phyloP scores from a whole-genome alignment of 1,140 invertebrate species.

The Gonatopus flavifemur region DNA sequence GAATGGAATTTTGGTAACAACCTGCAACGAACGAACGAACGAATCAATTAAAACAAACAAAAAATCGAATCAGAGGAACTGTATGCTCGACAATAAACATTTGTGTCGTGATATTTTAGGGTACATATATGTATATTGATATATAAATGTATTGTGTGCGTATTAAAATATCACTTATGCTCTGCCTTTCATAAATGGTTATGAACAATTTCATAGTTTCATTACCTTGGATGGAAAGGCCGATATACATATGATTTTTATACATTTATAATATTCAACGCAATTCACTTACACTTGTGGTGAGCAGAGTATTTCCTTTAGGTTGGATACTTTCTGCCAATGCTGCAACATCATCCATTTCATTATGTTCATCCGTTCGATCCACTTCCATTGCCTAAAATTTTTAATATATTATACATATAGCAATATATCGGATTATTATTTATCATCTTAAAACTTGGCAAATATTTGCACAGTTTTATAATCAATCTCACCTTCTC shows the following conservation, averaged over 20 bases:
- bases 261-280: constrained; percentile 2
- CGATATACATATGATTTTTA: too few relatives aligned
- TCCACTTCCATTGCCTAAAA: constrained; percentile 48
- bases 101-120: constrained; percentile 18
- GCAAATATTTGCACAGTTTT: neutral
- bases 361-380: constrained; percentile 65
- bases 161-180: constrained; percentile 28
- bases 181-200: constrained; percentile 52
- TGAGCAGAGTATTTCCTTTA: constrained; percentile 94
- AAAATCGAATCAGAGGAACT: neutral
- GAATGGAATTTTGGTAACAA: constrained; percentile 92
- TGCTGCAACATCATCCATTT: constrained; percentile 88
- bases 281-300: constrained; percentile 70
- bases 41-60: neutral
- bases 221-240: constrained; percentile 52
- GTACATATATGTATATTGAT: constrained; percentile 19
- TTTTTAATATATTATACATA: constrained; percentile 34
- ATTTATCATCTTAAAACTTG: neutral
- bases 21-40: constrained; percentile 57
- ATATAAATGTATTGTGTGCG: constrained; percentile 23
- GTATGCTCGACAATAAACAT: neutral
- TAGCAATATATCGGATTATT: constrained; percentile 15
- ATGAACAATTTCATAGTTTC: constrained; percentile 28
- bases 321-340: constrained; percentile 96
- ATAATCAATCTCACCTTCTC: constrained; percentile 23